Conservation (phyloP, 2,888 invertebrate species). For the Drosophila macrospina region DNA sequence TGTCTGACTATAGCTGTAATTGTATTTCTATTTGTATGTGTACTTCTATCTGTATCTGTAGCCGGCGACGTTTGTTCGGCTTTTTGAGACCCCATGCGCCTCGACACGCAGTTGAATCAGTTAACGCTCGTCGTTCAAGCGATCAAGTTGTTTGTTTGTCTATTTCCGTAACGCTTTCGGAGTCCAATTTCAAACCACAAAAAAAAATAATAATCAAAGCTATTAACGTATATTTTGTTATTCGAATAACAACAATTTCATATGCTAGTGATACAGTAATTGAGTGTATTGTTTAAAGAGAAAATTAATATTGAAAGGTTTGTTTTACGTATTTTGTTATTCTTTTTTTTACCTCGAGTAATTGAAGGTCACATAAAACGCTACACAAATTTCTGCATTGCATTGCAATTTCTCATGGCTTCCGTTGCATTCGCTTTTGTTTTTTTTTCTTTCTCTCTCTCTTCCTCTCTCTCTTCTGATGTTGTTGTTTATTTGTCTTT, state of each 20-base stretch:
- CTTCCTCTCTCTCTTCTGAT: not conserved
- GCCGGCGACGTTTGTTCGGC: constrained; percentile 29
- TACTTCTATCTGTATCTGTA: constrained; percentile 14
- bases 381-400: constrained; percentile 23
- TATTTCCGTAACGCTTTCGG: constrained; percentile 13
- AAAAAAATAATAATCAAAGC: constrained; percentile 17
- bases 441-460: not conserved
- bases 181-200: constrained; percentile 11
- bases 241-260: not conserved
- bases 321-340: constrained; percentile 41
- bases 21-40: constrained; percentile 17
- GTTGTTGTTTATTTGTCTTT: constrained; percentile 10
- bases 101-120: constrained; percentile 66
- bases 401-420: constrained; percentile 14
- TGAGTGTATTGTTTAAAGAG: not conserved
- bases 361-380: constrained; percentile 55
- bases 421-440: constrained; percentile 14
- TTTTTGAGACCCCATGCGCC: constrained; percentile 60
- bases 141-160: constrained; percentile 71
- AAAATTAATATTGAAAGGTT: constrained; percentile 50
- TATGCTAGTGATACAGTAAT: not conserved
- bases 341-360: constrained; percentile 24
- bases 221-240: constrained; percentile 4
- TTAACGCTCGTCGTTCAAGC: constrained; percentile 70
- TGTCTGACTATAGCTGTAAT: constrained; percentile 7